phyloP scores from a whole-genome alignment of 2,113 vertebrate species.

The Lagopus leucura region DNA sequence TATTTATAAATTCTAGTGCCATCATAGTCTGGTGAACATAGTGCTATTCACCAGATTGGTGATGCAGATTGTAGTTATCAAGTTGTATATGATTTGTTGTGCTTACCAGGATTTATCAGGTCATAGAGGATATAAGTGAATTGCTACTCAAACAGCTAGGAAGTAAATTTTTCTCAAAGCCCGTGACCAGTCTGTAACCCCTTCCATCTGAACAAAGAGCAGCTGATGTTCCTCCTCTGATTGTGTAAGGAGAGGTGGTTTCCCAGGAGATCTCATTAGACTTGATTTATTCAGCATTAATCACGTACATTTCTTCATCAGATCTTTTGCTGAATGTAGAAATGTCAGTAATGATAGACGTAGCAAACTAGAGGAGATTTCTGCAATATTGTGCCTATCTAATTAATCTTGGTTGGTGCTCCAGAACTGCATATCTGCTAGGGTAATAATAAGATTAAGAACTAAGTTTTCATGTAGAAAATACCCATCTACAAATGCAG shows the following conservation, averaged over 20 bases:
- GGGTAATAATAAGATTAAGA: neutral
- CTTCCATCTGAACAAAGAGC: neutral
- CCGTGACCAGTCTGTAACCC: neutral
- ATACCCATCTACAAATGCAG: neutral
- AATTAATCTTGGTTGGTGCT: conserved; percentile 53
- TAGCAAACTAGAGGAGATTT: conserved; percentile 27
- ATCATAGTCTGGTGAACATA: neutral
- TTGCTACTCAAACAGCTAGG: neutral
- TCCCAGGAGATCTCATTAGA: conserved; percentile 63
- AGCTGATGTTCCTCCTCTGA: neutral
- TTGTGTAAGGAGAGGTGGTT: neutral
- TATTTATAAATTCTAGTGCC: neutral
- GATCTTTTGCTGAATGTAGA: conserved; percentile 30
- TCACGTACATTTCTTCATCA: conserved; percentile 34
- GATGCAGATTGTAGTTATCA: neutral
- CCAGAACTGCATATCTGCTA: conserved; percentile 19
- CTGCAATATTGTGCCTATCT: neutral
- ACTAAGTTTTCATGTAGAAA: conserved; percentile 30
- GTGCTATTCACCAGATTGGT: neutral
- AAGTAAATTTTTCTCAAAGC: conserved; percentile 1
- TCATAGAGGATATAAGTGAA: neutral
- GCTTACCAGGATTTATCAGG: neutral
- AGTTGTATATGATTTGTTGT: neutral
- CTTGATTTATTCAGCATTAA: conserved; percentile 41
- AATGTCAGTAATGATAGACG: neutral